These are phyloP conservation scores for Pelecanoides urinatrix DNA, from an alignment of 2,113 vertebrate species.

Conservation along the genomic window DNA sequence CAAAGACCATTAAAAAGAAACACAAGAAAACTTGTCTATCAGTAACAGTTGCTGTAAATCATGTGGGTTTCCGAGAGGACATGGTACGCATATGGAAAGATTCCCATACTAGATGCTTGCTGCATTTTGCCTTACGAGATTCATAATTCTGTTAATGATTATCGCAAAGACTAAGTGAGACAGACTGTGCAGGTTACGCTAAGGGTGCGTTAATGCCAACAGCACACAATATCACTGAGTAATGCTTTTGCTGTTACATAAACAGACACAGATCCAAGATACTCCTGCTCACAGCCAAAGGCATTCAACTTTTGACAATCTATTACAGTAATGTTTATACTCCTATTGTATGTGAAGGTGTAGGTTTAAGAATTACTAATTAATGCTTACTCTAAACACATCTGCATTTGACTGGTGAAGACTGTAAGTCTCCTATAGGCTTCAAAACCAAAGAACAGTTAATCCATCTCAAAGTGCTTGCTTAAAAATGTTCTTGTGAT, in stretches of 20 bases:
- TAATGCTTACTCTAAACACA: background rate
- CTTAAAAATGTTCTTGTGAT: background rate
- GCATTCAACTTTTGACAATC: background rate
- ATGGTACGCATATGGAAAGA: background rate
- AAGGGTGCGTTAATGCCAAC: background rate
- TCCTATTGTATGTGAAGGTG: background rate
- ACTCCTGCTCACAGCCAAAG: background rate
- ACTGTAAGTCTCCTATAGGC: too few relatives aligned
- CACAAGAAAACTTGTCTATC: background rate
- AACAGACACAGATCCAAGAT: background rate
- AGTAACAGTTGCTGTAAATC: background rate
- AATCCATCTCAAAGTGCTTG: background rate
- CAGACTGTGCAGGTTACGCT: background rate
- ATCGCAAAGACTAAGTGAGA: background rate
- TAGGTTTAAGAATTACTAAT: background rate
- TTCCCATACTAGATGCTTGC: accelerated
- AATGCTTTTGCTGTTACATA: background rate
- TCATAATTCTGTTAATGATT: background rate
- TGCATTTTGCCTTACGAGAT: background rate
- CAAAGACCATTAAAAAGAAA: background rate
- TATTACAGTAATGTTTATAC: background rate
- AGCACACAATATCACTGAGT: background rate
- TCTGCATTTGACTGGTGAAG: background rate
- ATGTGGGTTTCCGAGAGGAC: background rate
- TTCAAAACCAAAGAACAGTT: background rate